Conservation (phyloP, 2,113 vertebrate genomes). For the Brachypodius melanocephalos region DNA sequence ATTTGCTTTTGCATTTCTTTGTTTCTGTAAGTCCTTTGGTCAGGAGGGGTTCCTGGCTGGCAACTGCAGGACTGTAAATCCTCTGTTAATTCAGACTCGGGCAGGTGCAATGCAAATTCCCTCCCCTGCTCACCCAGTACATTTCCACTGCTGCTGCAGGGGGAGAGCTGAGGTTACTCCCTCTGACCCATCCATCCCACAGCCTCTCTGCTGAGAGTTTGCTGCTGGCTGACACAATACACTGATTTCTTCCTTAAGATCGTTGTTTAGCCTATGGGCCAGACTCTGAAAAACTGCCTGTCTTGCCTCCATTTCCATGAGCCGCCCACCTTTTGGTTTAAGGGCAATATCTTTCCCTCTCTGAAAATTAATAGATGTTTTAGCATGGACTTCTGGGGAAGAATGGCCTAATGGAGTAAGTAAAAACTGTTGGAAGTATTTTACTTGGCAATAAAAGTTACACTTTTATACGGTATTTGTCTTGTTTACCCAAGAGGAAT, state of each 20-base stretch:
- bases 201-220: background rate
- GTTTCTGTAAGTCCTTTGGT: background rate
- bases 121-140: background rate
- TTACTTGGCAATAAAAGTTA: background rate
- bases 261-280: background rate
- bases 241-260: background rate
- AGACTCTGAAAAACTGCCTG: background rate
- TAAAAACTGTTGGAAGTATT: background rate
- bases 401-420: background rate
- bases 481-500: conserved; percentile 4
- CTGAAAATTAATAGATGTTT: background rate
- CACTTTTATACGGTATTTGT: background rate
- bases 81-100: background rate
- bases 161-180: background rate
- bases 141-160: background rate
- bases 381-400: background rate
- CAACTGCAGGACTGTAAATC: background rate
- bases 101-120: background rate
- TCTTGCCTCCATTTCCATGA: background rate
- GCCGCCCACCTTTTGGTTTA: background rate
- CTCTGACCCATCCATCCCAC: accelerated
- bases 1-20: conserved; percentile 17
- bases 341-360: background rate
- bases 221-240: background rate
- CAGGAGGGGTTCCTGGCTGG: conserved; percentile 16